phyloP scores from a whole-genome alignment of 2,888 invertebrate genomes.

The Dermolepida albohirtum region DNA sequence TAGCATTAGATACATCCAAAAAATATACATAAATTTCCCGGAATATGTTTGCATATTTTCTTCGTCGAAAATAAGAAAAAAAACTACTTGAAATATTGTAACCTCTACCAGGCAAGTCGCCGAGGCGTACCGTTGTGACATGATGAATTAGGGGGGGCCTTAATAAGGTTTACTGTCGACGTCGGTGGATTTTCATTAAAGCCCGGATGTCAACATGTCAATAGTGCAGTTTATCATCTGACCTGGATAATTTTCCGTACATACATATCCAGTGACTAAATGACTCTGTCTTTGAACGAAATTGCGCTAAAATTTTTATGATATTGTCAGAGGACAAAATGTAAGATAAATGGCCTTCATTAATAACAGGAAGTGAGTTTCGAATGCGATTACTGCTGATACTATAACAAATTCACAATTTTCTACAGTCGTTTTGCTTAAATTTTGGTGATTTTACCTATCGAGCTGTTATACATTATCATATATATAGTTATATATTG shows the following conservation, averaged over 20 bases:
- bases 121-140: background rate
- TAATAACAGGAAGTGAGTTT: too few relatives aligned
- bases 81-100: background rate
- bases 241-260: slow-evolving; percentile 2
- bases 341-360: too few relatives aligned
- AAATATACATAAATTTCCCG: background rate
- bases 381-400: too few relatives aligned
- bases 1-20: too few relatives aligned
- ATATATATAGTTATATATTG: too few relatives aligned
- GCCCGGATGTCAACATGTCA: slow-evolving; percentile 6
- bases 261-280: background rate
- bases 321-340: too few relatives aligned
- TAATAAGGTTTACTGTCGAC: background rate
- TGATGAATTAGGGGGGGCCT: background rate
- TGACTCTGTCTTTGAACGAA: too few relatives aligned
- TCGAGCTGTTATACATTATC: too few relatives aligned
- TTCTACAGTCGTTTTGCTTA: too few relatives aligned
- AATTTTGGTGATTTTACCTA: too few relatives aligned
- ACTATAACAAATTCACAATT: too few relatives aligned
- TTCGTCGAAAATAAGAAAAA: background rate
- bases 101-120: background rate
- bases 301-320: too few relatives aligned
- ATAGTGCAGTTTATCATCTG: slow-evolving; percentile 7
- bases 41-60: background rate
- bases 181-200: slow-evolving; percentile 11